Evolutionary conservation across 2,888 invertebrate genomes (phyloP).

Genomic region (Julus scandinavius): DNA sequence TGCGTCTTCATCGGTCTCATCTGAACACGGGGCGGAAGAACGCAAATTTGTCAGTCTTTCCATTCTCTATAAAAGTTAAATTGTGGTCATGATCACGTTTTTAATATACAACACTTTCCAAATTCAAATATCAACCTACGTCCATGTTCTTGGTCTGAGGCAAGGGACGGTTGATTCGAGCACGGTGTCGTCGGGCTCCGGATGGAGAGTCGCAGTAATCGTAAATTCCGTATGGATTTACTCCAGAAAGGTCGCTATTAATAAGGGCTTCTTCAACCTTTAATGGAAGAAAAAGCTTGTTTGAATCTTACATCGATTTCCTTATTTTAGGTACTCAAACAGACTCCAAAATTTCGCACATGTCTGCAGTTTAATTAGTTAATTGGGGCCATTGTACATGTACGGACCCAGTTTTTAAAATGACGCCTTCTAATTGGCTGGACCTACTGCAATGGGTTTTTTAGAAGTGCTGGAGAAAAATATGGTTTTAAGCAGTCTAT

Average conservation of each 20-base stretch:
- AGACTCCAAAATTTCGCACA: too few species aligned
- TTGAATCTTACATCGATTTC: too few species aligned
- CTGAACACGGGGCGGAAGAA: conserved; percentile 59
- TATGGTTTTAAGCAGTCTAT: too few species aligned
- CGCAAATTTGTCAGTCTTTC: conserved; percentile 24
- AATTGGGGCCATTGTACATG: too few species aligned
- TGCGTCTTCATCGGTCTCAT: conserved; percentile 57
- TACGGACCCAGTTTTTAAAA: too few species aligned
- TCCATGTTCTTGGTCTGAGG: background rate
- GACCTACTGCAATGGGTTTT: too few species aligned
- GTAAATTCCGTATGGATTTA: conserved; percentile 48
- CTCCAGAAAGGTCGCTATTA: background rate
- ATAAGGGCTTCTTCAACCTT: background rate
- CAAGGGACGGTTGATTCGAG: background rate
- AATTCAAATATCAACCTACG: background rate
- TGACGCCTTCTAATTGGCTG: too few species aligned
- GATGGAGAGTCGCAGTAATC: conserved; percentile 32
- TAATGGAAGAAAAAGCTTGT: background rate
- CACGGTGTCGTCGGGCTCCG: background rate
- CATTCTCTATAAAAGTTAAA: background rate
- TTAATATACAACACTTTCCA: too few species aligned
- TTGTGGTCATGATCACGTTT: too few species aligned
- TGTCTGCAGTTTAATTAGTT: too few species aligned
- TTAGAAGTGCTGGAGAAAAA: too few species aligned
- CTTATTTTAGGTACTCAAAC: too few species aligned